Evolutionary conservation across 2,113 vertebrate genomes (phyloP).

Genomic region (Actinemys pallida): DNA sequence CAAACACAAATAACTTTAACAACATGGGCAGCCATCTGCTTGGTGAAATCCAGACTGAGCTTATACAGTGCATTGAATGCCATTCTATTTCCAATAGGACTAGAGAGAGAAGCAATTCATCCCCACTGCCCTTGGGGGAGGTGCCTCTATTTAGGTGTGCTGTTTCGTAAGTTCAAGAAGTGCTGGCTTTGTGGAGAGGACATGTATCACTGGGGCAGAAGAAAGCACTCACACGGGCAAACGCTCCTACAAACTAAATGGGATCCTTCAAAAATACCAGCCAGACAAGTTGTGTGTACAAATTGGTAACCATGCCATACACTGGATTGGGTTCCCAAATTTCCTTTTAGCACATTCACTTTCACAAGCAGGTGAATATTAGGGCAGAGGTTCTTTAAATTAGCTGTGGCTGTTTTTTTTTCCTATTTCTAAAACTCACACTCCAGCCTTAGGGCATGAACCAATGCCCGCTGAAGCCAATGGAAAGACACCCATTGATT

Average conservation of each 20-base stretch:
- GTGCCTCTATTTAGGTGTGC: neutral
- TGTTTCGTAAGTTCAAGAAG: neutral
- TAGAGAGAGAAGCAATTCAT: neutral
- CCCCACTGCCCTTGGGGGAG: neutral
- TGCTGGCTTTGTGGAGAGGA: neutral
- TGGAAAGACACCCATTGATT: neutral
- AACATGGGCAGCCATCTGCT: neutral
- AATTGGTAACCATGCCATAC: neutral
- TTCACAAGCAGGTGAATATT: neutral
- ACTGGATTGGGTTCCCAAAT: conserved; percentile 20
- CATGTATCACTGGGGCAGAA: neutral
- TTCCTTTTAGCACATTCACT: neutral
- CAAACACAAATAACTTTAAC: neutral
- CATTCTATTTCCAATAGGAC: neutral
- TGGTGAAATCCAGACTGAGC: neutral
- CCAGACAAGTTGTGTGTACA: neutral
- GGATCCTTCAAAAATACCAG: neutral
- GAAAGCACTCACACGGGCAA: neutral
- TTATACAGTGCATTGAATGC: neutral
- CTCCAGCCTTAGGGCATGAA: neutral
- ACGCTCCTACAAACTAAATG: neutral
- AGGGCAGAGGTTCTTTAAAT: neutral
- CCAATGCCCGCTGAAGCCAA: neutral
- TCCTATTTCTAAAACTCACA: neutral
- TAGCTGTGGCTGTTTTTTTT: neutral